Evolutionary conservation across 2,888 invertebrate species (phyloP).

Genomic region (Arge pagana): DNA sequence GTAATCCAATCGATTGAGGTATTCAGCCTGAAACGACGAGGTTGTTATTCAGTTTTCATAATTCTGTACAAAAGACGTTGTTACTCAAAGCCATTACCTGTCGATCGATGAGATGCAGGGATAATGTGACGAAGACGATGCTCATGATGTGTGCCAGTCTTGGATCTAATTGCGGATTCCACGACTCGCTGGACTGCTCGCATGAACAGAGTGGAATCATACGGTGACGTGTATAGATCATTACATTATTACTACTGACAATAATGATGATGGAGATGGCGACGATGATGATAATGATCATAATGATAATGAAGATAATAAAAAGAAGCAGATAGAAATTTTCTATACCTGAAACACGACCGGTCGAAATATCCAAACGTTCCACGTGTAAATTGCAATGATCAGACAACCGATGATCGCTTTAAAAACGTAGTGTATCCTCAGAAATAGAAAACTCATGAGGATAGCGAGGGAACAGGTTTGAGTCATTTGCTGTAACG

Average conservation of each 20-base stretch:
- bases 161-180: conserved; percentile 72
- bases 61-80: neutral
- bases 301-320: neutral
- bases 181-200: conserved; percentile 68
- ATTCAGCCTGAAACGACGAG: conserved; percentile 68
- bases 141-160: conserved; percentile 75
- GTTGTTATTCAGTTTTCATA: no score
- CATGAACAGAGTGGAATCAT: conserved; percentile 35
- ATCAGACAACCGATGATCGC: conserved; percentile 70
- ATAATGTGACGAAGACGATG: conserved; percentile 73
- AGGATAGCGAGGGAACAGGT: conserved; percentile 68
- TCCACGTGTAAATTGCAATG: conserved; percentile 69
- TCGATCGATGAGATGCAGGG: conserved; percentile 83
- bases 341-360: conserved; percentile 60
- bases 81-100: conserved; percentile 61
- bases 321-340: neutral
- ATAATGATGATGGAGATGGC: neutral
- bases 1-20: conserved; percentile 85
- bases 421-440: conserved; percentile 84
- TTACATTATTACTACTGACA: no score
- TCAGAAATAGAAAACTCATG: conserved; percentile 80
- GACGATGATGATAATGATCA: neutral
- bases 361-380: conserved; percentile 68
- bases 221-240: no score
- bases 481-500: conserved; percentile 77